These are phyloP conservation scores for Clunio marinus DNA, from an alignment of 2,888 invertebrate genomes.

Conservation along the genomic window DNA sequence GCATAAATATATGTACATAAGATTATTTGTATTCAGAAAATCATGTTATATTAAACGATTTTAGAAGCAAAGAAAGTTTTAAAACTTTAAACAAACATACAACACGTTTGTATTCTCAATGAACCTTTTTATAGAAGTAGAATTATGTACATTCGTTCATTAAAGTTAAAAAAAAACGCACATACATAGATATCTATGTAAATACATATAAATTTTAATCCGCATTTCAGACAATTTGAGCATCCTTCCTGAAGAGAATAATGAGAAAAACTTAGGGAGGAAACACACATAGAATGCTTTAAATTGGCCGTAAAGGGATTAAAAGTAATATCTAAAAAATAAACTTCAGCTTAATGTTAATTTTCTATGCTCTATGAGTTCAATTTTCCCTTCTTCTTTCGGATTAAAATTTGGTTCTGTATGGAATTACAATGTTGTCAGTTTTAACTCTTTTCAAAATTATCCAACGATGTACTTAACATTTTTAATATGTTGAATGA, in stretches of 20 bases:
- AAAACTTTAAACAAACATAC: slow-evolving; percentile 38
- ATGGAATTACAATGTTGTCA: not conserved
- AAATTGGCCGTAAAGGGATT: slow-evolving; percentile 37
- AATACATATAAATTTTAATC: slow-evolving; percentile 32
- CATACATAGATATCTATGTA: not conserved
- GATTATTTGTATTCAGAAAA: too few relatives aligned
- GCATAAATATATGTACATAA: too few relatives aligned
- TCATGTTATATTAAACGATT: slow-evolving; percentile 37
- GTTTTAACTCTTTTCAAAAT: slow-evolving; percentile 14
- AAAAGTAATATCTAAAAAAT: slow-evolving; percentile 35
- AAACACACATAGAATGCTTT: slow-evolving; percentile 11
- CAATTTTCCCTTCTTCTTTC: too few relatives aligned
- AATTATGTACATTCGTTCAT: not conserved
- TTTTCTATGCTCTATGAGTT: slow-evolving; percentile 9
- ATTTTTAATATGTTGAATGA: too few relatives aligned
- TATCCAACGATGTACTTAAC: too few relatives aligned
- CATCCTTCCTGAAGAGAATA: slow-evolving; percentile 19
- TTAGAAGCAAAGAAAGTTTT: slow-evolving; percentile 9
- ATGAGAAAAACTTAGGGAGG: not conserved
- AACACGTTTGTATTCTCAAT: not conserved
- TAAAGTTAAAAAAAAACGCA: not conserved
- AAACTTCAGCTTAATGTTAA: slow-evolving; percentile 27
- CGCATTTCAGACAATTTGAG: slow-evolving; percentile 30
- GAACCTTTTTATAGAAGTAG: not conserved
- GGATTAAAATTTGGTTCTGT: not conserved